Conservation (phyloP, 2,888 invertebrate species). For the Hylaea fasciaria region DNA sequence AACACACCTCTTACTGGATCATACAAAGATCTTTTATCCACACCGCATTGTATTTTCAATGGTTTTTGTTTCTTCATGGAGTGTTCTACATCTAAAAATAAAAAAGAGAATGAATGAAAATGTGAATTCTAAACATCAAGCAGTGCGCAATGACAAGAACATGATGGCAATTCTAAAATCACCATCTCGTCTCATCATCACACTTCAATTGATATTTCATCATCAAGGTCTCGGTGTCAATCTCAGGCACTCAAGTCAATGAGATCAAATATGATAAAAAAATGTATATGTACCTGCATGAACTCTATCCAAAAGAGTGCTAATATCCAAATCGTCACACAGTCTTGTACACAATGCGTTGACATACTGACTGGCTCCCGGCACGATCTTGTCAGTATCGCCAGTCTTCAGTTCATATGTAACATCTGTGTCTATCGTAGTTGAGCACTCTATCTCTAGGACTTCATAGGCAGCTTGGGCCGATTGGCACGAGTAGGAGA, state of each 20-base stretch:
- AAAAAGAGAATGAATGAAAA: background rate
- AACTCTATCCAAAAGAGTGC: conserved; percentile 74
- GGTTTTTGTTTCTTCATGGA: conserved; percentile 71
- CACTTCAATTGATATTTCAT: too few species aligned
- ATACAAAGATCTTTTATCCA: conserved; percentile 68
- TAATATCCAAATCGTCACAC: conserved; percentile 70
- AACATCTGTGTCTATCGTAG: conserved; percentile 58
- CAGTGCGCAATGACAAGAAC: too few species aligned
- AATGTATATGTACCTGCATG: conserved; percentile 67
- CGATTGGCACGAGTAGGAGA: conserved; percentile 70
- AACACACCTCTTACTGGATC: conserved; percentile 65
- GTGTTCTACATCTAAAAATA: conserved; percentile 69
- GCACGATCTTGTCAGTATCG: conserved; percentile 66
- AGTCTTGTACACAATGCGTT: conserved; percentile 73
- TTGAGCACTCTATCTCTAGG: conserved; percentile 71
- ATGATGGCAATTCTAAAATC: too few species aligned
- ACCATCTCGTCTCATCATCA: too few species aligned
- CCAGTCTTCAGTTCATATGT: conserved; percentile 70
- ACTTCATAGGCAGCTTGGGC: conserved; percentile 74
- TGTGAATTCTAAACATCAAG: too few species aligned
- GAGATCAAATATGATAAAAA: too few species aligned
- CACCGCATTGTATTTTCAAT: conserved; percentile 75
- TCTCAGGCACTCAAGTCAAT: too few species aligned
- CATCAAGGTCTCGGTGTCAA: too few species aligned
- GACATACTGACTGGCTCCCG: conserved; percentile 71